Conservation (phyloP, 2,797 vertebrate species). For the Dipus sagitta region DNA sequence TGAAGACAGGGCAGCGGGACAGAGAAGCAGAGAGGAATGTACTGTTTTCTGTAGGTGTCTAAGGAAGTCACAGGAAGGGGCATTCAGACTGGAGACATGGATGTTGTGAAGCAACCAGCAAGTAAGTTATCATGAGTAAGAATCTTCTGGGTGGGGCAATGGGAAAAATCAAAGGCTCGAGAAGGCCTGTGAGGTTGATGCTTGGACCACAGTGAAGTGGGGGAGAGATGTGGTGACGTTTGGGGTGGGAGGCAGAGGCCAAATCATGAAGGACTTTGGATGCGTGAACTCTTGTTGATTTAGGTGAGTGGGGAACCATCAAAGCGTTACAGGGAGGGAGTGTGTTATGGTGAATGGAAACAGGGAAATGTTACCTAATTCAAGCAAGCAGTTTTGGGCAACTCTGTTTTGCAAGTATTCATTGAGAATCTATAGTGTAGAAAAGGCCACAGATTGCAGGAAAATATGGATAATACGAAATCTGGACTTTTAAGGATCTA, state of each 20-base stretch:
- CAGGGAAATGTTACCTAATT: not conserved
- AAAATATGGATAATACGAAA: not conserved
- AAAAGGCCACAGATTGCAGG: constrained; percentile 25
- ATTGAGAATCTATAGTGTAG: constrained; percentile 1
- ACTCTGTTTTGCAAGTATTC: constrained; percentile 11
- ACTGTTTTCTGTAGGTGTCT: not conserved
- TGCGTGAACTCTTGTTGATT: not conserved
- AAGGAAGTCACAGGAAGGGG: not conserved
- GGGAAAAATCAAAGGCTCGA: not conserved
- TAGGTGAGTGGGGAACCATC: not conserved
- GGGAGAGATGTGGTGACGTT: not conserved
- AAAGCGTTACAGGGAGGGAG: not conserved
- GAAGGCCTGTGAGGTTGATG: not conserved
- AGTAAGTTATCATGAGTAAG: not conserved
- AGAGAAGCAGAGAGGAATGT: not conserved
- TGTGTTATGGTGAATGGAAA: not conserved
- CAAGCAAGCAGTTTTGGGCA: not conserved
- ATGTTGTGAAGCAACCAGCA: not conserved
- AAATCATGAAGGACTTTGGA: not conserved
- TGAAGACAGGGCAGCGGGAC: not conserved
- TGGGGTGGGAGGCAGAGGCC: not conserved
- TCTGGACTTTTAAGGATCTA: constrained; percentile 11
- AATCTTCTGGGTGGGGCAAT: not conserved
- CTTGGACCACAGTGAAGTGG: not conserved
- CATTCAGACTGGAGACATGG: not conserved